Conservation (phyloP, 1,140 invertebrate species). For the Rhizoglyphus robini region DNA sequence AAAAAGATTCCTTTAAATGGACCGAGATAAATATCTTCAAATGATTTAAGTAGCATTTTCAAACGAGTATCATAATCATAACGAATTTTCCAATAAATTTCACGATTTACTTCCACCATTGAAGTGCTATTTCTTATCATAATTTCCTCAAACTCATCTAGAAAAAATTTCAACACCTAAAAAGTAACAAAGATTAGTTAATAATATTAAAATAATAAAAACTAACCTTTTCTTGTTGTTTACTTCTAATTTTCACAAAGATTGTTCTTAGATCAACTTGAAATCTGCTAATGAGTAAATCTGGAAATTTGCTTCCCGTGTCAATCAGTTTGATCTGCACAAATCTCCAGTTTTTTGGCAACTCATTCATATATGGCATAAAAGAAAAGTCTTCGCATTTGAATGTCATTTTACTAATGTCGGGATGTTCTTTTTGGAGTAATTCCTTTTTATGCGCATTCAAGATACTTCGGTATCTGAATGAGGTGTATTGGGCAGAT, state of each 20-base stretch:
- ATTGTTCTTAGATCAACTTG: conserved; percentile 11
- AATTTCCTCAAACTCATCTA: conserved; percentile 23
- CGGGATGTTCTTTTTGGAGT: not conserved
- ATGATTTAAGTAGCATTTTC: conserved; percentile 30
- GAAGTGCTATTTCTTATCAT: conserved; percentile 21
- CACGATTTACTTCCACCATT: conserved; percentile 21
- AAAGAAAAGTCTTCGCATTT: not conserved
- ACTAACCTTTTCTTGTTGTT: conserved; percentile 18
- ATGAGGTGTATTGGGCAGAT: not conserved
- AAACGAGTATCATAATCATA: conserved; percentile 18
- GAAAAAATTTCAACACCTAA: conserved; percentile 21
- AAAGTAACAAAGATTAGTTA: not conserved
- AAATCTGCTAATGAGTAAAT: conserved; percentile 15
- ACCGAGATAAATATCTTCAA: conserved; percentile 48
- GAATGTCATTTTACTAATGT: not conserved
- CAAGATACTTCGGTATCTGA: conserved; percentile 15
- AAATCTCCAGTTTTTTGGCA: conserved; percentile 20
- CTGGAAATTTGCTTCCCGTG: not conserved
- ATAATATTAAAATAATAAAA: not conserved
- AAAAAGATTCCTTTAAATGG: conserved; percentile 46
- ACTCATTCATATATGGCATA: not conserved
- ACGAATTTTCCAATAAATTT: conserved; percentile 24
- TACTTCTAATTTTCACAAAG: conserved; percentile 12
- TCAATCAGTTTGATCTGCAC: conserved; percentile 8
- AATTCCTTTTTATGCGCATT: conserved; percentile 2